phyloP scores from a whole-genome alignment of 2,888 invertebrate genomes.

The Chymomyza fuscimana region DNA sequence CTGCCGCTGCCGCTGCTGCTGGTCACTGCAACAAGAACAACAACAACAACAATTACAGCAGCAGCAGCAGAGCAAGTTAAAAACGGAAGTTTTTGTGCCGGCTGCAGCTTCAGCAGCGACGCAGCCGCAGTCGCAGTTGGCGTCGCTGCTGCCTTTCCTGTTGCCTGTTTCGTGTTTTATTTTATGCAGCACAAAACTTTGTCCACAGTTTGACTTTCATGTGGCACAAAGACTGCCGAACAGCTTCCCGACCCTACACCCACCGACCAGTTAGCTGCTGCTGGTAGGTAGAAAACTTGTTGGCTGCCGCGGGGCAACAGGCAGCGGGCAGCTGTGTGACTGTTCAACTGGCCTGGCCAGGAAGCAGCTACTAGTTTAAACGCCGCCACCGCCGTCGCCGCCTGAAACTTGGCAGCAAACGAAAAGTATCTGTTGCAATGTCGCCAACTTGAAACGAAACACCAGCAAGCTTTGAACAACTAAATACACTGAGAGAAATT shows the following conservation, averaged over 20 bases:
- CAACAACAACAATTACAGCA: neutral
- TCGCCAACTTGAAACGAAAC: conserved; percentile 56
- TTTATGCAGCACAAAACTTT: conserved; percentile 48
- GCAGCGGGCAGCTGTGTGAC: neutral
- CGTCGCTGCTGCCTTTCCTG: conserved; percentile 44
- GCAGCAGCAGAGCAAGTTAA: conserved; percentile 48
- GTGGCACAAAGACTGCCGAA: conserved; percentile 42
- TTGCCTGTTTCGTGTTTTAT: conserved; percentile 38
- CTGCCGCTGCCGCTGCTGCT: conserved; percentile 13
- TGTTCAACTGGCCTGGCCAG: neutral
- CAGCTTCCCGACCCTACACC: too few relatives aligned
- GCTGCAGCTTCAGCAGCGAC: conserved; percentile 24
- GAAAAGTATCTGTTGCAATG: conserved; percentile 63
- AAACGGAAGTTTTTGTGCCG: conserved; percentile 61
- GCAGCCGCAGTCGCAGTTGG: conserved; percentile 8
- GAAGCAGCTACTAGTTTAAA: neutral
- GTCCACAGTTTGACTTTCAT: conserved; percentile 57
- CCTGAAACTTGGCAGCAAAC: conserved; percentile 1
- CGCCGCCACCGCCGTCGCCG: too few relatives aligned
- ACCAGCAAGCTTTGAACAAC: neutral
- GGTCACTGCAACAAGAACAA: too few relatives aligned
- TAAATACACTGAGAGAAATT: neutral
- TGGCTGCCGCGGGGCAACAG: neutral
- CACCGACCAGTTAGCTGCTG: neutral
- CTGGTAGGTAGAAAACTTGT: neutral